Percentiles rank a stretch among this genome's conserved stretches.
phyloP scores from a whole-genome alignment of 2,888 invertebrate species.

The Hydriomena furcata region DNA sequence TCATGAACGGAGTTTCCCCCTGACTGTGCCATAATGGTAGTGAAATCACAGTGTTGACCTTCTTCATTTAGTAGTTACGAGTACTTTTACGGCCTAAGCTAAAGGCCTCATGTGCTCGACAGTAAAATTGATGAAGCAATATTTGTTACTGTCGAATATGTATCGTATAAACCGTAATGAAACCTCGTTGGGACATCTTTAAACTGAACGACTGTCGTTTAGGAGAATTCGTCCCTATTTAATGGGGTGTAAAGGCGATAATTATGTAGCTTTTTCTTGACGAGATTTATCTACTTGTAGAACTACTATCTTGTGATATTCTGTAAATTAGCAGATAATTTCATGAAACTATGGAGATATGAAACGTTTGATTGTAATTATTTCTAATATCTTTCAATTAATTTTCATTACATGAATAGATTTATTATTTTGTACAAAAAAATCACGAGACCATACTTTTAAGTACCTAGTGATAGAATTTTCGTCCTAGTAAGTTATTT shows the following conservation, averaged over 20 bases:
- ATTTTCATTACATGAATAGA: constrained; percentile 47
- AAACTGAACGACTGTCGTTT: constrained; percentile 57
- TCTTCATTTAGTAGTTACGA: constrained; percentile 69
- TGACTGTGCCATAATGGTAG: constrained; percentile 34
- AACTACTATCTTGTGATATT: constrained; percentile 34
- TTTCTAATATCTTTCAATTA: constrained; percentile 44
- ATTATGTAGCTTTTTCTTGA: constrained; percentile 34
- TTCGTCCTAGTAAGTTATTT: constrained; percentile 79
- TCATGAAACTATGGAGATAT: constrained; percentile 4
- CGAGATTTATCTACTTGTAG: constrained; percentile 28
- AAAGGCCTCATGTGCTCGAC: constrained; percentile 63
- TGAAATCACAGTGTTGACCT: constrained; percentile 31
- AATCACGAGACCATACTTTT: constrained; percentile 68
- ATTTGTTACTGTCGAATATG: constrained; percentile 55
- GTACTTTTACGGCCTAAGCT: constrained; percentile 66
- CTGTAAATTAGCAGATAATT: constrained; percentile 25
- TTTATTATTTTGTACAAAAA: constrained; percentile 72
- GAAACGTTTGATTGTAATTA: constrained; percentile 42
- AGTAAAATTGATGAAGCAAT: constrained; percentile 43
- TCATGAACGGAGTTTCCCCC: constrained; percentile 63
- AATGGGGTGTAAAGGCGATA: constrained; percentile 39
- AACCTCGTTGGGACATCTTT: constrained; percentile 63
- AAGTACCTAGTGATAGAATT: constrained; percentile 70
- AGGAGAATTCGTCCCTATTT: constrained; percentile 49
- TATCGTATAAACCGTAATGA: constrained; percentile 47